These are phyloP conservation scores for Callipepla californica DNA, from an alignment of 2,113 vertebrate species.

Conservation along the genomic window DNA sequence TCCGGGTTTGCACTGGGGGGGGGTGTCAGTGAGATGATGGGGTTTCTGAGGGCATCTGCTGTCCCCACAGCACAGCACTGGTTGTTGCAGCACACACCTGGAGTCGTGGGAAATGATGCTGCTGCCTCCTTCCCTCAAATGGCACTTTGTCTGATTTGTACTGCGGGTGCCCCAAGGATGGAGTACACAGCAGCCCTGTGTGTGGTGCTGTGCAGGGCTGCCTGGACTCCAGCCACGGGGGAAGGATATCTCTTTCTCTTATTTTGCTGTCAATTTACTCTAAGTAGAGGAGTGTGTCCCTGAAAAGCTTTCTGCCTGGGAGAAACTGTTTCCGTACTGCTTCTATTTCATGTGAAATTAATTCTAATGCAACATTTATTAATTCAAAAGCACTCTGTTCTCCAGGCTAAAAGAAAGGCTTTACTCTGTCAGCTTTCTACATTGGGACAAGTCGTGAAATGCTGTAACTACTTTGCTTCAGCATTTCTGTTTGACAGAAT, in stretches of 20 bases:
- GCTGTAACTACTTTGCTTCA: conserved; percentile 33
- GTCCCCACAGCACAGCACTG: background rate
- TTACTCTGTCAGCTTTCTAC: conserved; percentile 50
- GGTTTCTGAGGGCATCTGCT: background rate
- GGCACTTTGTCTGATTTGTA: fast-evolving
- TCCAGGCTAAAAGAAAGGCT: conserved; percentile 40
- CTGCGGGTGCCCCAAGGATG: fast-evolving
- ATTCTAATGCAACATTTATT: conserved; percentile 66
- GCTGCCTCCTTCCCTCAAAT: background rate
- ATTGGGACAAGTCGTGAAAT: conserved; percentile 40
- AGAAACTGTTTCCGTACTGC: background rate
- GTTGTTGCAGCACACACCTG: fast-evolving
- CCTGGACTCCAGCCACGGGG: background rate
- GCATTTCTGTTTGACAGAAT: background rate
- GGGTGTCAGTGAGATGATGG: fast-evolving
- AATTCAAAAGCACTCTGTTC: conserved; percentile 56
- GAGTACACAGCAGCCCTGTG: fast-evolving
- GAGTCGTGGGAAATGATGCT: fast-evolving
- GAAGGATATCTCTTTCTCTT: background rate
- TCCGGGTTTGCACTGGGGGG: background rate
- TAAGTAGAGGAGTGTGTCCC: background rate
- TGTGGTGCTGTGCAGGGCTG: background rate
- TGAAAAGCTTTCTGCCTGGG: conserved; percentile 15
- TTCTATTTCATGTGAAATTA: conserved; percentile 58
- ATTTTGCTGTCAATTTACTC: background rate